phyloP scores from a whole-genome alignment of 2,113 vertebrate species.

The Excalfactoria chinensis region DNA sequence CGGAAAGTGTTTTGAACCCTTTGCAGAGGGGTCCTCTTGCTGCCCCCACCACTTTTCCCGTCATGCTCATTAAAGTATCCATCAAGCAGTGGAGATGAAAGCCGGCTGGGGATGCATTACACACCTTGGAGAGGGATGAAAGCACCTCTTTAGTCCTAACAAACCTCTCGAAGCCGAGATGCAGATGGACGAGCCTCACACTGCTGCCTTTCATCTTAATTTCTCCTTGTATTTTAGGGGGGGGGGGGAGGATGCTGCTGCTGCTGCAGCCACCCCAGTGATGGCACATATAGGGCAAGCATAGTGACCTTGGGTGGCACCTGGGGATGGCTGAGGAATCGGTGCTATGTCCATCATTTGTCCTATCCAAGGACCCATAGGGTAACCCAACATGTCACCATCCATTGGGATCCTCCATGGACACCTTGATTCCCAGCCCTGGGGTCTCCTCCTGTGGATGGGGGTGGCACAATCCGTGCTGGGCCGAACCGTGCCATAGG shows the following conservation, averaged over 20 bases:
- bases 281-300: accelerated
- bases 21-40: neutral
- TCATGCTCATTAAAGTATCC: conserved; percentile 75
- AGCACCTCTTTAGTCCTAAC: conserved; percentile 71
- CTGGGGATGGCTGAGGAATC: neutral
- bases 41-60: conserved; percentile 51
- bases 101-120: conserved; percentile 65
- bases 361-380: neutral
- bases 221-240: neutral
- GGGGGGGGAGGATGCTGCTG: neutral
- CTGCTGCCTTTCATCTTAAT: conserved; percentile 66
- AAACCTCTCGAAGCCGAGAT: conserved; percentile 66
- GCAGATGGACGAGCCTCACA: neutral
- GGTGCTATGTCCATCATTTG: neutral
- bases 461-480: neutral
- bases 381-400: accelerated
- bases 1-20: conserved; percentile 51
- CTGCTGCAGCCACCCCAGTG: accelerated
- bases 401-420: neutral
- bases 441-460: accelerated
- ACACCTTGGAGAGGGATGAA: conserved; percentile 73
- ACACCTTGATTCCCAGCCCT: accelerated
- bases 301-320: neutral
- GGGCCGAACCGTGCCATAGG: accelerated
- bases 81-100: conserved; percentile 77